Base-by-base conservation (phyloP, 2,888 invertebrate species). In the Brachylomia viminalis region DNA sequence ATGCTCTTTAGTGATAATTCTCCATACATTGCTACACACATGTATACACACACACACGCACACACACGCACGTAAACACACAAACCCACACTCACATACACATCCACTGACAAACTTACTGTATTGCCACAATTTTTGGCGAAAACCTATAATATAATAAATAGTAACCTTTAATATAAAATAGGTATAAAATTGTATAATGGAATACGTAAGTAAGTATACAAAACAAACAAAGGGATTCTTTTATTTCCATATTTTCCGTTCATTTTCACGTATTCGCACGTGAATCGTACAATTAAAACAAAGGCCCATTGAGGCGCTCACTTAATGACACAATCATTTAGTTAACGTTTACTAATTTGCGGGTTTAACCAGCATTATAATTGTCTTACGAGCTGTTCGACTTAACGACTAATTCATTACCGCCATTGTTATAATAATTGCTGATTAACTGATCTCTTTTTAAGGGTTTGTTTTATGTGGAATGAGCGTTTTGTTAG, bases 331-430 rank as follows among this genome's bases (percentile, higher is more conserved):
- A 91, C 86, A 84, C 89, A 89, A 91, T 91, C 91, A 90, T 92
- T 90, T 86, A 87, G 89, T 89, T 90, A 92, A 93, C 88, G 90
- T 89, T 86, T 87, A 88, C 91, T 93, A 93, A 94, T 94, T 93
- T 89, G 86, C 86, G 79, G 83, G 90, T 90, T 92, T 92, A 93
- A 94, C 92, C 90, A 90, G 90, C 90, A 89, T 90, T 91, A 91
- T 92, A 91, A 93, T 92, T 93, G 93, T 93, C 91, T 90, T 91
- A 88, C 87, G 90, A 91, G 88, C 85, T 80, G 84, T 80, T 83
- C 85, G 80, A 83, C 71, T 90, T 92, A 91, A 91, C 88, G 86
- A 86, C 84, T 88, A 84, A 90, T 90, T 91, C 87, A 91, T 91
- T 90, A 87, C 77, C 74, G 72, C 83, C 79, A 83, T 87, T 87